These are phyloP conservation scores for Pararge aegeria DNA, from an alignment of 1,140 invertebrate species.

Conservation along the genomic window DNA sequence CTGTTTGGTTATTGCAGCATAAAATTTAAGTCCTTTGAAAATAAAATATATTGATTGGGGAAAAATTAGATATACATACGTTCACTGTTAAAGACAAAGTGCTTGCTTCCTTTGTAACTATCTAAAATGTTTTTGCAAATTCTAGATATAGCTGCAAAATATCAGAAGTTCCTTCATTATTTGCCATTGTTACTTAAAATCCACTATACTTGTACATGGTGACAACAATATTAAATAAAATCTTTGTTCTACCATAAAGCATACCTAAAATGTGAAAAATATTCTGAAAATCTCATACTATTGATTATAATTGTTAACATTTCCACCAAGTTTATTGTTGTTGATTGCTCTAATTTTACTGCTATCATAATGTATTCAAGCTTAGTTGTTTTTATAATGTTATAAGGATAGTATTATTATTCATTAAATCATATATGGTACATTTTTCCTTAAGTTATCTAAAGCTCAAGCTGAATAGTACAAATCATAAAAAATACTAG, in stretches of 20 bases:
- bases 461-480: conserved; percentile 51
- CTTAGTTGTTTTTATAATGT: conserved; percentile 20
- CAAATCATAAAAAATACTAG: conserved; percentile 49
- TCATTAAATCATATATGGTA: conserved; percentile 10
- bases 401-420: background rate
- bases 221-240: background rate
- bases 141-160: no score
- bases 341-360: conserved; percentile 18
- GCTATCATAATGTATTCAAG: conserved; percentile 21
- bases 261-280: background rate
- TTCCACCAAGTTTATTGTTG: conserved; percentile 8
- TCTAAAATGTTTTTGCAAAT: no score
- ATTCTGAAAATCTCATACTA: background rate
- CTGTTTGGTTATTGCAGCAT: no score
- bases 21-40: no score
- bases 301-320: background rate
- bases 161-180: no score
- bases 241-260: background rate
- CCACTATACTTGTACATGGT: no score
- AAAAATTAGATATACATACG: no score
- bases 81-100: no score
- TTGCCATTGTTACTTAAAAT: no score
- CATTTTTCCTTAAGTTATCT: conserved; percentile 18
- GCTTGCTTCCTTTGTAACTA: no score
- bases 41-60: no score